These are phyloP conservation scores for Etheostoma perlongum DNA, from an alignment of 2,797 vertebrate species.

Conservation along the genomic window DNA sequence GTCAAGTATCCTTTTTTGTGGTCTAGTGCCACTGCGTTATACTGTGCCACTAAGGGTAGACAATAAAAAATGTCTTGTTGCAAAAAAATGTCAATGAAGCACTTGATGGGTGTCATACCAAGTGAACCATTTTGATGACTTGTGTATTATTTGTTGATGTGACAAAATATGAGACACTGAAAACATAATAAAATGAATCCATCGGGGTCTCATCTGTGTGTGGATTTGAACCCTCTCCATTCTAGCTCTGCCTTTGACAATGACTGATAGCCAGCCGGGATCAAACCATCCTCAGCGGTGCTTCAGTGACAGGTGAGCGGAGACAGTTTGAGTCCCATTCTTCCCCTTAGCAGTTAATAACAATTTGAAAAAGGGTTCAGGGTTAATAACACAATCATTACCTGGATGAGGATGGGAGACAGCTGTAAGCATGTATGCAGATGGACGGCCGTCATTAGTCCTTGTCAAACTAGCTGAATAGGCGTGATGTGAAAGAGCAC, in stretches of 20 bases:
- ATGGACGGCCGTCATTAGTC: slow-evolving; percentile 82
- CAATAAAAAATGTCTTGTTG: background rate
- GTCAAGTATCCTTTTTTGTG: background rate
- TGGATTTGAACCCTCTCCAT: slow-evolving; percentile 41
- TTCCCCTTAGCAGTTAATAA: slow-evolving; percentile 81
- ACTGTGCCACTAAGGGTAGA: background rate
- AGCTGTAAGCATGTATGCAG: slow-evolving; percentile 86
- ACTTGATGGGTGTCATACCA: background rate
- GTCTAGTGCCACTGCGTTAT: background rate
- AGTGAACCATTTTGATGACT: background rate
- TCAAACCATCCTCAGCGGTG: slow-evolving; percentile 66
- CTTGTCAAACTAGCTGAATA: slow-evolving; percentile 79
- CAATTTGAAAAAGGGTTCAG: slow-evolving; percentile 81
- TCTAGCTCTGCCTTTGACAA: slow-evolving; percentile 61
- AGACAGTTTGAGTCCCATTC: slow-evolving; percentile 79
- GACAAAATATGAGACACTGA: slow-evolving; percentile 14
- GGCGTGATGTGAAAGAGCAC: slow-evolving; percentile 72
- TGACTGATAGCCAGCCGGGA: slow-evolving; percentile 72
- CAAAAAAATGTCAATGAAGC: background rate
- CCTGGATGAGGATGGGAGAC: slow-evolving; percentile 80
- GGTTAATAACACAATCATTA: slow-evolving; percentile 88
- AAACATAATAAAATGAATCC: slow-evolving; percentile 26
- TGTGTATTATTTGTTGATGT: background rate
- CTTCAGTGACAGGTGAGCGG: slow-evolving; percentile 78
- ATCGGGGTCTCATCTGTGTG: slow-evolving; percentile 25